Evolutionary conservation across 2,888 invertebrate genomes (phyloP).

Genomic region (Nemotelus nigrinus): DNA sequence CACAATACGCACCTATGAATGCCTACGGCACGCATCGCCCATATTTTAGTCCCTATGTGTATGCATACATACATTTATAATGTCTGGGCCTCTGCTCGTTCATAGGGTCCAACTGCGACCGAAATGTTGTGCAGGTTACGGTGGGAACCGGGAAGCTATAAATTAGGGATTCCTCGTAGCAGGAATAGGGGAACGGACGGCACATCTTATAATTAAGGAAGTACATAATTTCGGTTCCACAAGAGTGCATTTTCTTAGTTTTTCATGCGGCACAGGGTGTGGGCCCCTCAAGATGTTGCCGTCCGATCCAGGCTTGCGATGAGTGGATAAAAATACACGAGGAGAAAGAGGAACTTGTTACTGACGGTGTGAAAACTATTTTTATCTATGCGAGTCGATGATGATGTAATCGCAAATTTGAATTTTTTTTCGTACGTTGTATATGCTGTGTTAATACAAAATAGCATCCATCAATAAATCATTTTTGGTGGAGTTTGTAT

Average conservation of each 20-base stretch:
- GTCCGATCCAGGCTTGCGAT: neutral
- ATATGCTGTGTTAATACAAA: constrained; percentile 13
- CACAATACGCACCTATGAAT: constrained; percentile 25
- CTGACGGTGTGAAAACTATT: constrained; percentile 17
- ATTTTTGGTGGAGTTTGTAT: too few relatives aligned
- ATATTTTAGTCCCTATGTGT: neutral
- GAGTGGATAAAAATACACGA: constrained; percentile 6
- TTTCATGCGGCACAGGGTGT: neutral
- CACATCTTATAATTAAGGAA: neutral
- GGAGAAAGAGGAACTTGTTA: constrained; percentile 21
- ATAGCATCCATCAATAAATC: neutral
- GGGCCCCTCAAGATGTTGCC: neutral
- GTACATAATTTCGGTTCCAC: constrained; percentile 21
- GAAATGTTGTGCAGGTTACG: constrained; percentile 10
- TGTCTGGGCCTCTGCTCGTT: neutral
- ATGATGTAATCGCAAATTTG: constrained; percentile 26
- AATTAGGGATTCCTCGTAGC: constrained; percentile 7
- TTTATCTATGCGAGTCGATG: constrained; percentile 21
- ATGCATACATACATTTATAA: neutral
- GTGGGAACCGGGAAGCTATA: neutral
- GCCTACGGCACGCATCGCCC: constrained; percentile 18
- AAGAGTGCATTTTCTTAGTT: constrained; percentile 2
- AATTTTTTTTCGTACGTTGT: constrained; percentile 21
- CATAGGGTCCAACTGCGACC: neutral
- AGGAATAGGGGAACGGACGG: constrained; percentile 1